These are phyloP conservation scores for Pogonomyrmex californicus DNA, from an alignment of 1,140 invertebrate species.

Conservation along the genomic window DNA sequence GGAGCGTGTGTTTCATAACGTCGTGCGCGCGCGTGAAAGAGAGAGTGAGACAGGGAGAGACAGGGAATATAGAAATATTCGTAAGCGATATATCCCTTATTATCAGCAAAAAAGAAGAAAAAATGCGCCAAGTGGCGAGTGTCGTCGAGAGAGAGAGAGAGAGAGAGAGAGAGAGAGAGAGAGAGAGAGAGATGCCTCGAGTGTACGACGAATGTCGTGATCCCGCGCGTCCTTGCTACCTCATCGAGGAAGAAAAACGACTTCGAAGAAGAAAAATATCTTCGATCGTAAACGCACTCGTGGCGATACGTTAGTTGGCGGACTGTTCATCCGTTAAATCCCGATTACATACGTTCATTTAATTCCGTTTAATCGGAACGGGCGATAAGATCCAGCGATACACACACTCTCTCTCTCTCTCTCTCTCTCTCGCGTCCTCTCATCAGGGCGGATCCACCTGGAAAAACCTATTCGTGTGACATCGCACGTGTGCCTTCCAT, in stretches of 20 bases:
- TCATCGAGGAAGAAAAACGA: neutral
- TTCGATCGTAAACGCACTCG: neutral
- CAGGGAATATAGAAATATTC: neutral
- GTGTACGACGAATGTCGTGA: neutral
- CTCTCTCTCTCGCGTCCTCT: no score
- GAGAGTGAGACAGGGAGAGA: neutral
- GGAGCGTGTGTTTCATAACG: slow-evolving; percentile 73
- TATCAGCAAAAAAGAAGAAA: slow-evolving; percentile 39
- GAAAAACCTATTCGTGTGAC: no score
- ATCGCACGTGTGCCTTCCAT: no score
- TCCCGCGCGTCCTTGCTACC: neutral
- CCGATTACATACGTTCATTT: neutral
- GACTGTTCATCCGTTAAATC: neutral
- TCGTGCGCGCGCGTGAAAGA: neutral
- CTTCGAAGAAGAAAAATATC: neutral
- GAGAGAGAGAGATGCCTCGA: no score
- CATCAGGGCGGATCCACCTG: neutral
- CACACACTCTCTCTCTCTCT: no score
- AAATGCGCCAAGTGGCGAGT: neutral
- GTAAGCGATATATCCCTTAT: slow-evolving; percentile 50
- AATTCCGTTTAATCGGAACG: neutral
- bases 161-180: no score
- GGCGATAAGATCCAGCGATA: neutral
- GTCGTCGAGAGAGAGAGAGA: no score
- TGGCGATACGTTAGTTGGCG: neutral